Base-by-base conservation (phyloP, 2,888 invertebrate species). In the Adelphocoris suturalis region DNA sequence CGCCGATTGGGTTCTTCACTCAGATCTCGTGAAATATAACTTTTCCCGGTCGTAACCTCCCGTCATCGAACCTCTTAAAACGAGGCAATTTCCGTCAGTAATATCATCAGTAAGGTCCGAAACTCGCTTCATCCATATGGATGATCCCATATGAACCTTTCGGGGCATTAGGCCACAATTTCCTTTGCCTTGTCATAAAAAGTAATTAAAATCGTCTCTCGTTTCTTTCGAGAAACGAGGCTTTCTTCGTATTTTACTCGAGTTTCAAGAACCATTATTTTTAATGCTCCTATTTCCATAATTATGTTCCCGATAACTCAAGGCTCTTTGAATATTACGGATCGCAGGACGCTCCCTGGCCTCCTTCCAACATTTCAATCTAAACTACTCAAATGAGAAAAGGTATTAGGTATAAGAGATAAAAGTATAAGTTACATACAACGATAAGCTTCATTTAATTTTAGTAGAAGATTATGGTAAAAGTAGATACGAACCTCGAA, bases 251-350 rank as follows among this genome's bases (percentile, higher is more conserved):
- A 19, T 61, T n/a, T 19, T n/a, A 61, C 19, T 9, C 9, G 61
- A 61, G 19, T 61, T 61, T 61, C 9, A 19, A 61, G 61, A 19
- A n/a, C 61, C 19, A 61, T 61, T 61, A 61, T 61, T 61, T 19
- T n/a, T 61, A 61, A 61, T 61, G 61, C 9, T n/a, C 61, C 61
- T 19, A 61, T 61, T 61, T 61, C 61, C 16, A n/a, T 61, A 61
- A 61, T 61, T 61, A 61, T 61, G 61, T n/a, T 61, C 61, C 61
- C 61, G 19, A 61, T 61, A 61, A 61, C 61, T 61, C 61, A n/a
- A 14, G 61, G 9, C 19, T 19, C n/a, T 61, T 61, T 7, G 61
- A n/a, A 61, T 61, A 61, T 19, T 61, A 61, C n/a, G 3, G 61
- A 37, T 37, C 61, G 61, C 61, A 61, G 61, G 61, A 61, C 61